Base-by-base conservation (phyloP, 1,140 invertebrate species). In the Phocides pigmalion region DNA sequence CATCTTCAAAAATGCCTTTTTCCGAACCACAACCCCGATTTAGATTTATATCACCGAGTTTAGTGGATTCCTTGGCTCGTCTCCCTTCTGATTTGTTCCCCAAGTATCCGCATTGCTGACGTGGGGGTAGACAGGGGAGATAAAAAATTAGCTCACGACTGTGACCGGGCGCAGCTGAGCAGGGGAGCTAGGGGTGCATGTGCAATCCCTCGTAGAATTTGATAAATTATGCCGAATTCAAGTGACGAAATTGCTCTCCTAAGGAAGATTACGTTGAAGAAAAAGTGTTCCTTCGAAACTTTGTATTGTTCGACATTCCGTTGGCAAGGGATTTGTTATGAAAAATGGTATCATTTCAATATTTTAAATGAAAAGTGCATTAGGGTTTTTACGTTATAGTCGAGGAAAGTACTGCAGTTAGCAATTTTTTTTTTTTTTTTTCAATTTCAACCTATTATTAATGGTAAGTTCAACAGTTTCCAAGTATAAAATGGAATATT, bases 211-310 rank as follows among this genome's bases (percentile, higher is more conserved):
- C 68, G 54, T 67, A 68, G 74, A 79, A 84, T 84, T 89, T 85
- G 77, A 87, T 87, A 87, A 87, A 89, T 89, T 86, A 88, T 84
- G 76, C 79, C 66, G 63, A 79, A 81, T 81, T 70, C 69, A 68
- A 73, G 67, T 82, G 80, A 87, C 81, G 76, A 82, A 82, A 85
- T 82, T 80, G 75, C 71, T 72, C 72, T 72, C 44, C 62, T 59
- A 75, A 59, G 56, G 62, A 64, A 71, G 74, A 81, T 78, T 75
- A 76, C 69, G 65, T 42, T 19, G 42, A 17, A 64, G 39, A 32
- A 53, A 61, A 49, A 49, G 17, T 49, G 32, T 19, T 59, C 28
- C 46, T 19, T 39, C 58, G 25, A 61, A 61, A 49, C 58, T 61
- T 61, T 37, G 32, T 25, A 61, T 61, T 49, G 58, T 61, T 61